phyloP scores from a whole-genome alignment of 37 sponge, comb jelly and placozoan genomes.

The Chondrilla cf. caribensis region DNA sequence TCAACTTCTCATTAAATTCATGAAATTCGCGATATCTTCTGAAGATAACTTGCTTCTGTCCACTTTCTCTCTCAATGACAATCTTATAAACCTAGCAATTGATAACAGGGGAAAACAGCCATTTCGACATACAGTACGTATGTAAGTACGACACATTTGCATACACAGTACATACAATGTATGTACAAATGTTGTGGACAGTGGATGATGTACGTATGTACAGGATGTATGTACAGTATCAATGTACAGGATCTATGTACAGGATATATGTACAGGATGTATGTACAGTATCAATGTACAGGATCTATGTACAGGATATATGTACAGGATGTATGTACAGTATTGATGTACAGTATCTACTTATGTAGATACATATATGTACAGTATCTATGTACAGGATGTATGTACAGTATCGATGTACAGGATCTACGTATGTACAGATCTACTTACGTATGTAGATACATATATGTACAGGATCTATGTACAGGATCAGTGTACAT shows the following conservation, averaged over 20 bases:
- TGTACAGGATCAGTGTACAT: too few species aligned
- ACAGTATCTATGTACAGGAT: background rate
- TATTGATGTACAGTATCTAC: background rate
- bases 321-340: too few species aligned
- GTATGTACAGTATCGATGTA: too few species aligned
- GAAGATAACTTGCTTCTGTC: constrained; percentile 33
- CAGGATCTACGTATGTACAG: background rate
- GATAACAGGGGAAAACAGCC: too few species aligned
- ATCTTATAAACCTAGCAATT: constrained; percentile 53
- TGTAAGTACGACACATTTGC: too few species aligned
- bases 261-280: background rate
- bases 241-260: too few species aligned
- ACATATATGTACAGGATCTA: background rate
- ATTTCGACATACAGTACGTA: too few species aligned
- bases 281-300: too few species aligned
- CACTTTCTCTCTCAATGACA: constrained; percentile 35
- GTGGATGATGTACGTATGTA: background rate
- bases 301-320: background rate
- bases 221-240: background rate
- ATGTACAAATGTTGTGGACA: background rate
- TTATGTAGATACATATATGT: background rate
- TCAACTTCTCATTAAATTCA: constrained; percentile 72
- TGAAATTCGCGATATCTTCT: constrained; percentile 84
- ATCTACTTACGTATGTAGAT: background rate
- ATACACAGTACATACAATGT: too few species aligned